Evolutionary conservation across 1,140 invertebrate species (phyloP).

Genomic region (Achatina immaculata): DNA sequence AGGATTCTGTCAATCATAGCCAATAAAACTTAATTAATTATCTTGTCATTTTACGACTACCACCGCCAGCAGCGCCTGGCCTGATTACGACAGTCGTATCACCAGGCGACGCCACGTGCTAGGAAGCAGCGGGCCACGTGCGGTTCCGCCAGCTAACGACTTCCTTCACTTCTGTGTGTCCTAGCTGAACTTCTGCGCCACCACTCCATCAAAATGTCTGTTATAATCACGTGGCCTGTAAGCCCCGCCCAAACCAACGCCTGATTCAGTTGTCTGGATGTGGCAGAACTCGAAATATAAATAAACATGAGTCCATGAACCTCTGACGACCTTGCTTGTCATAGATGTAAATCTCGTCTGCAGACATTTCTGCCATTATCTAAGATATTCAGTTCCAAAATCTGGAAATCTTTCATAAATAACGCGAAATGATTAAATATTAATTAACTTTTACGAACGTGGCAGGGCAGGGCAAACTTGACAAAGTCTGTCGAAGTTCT

Average conservation of each 20-base stretch:
- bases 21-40: conserved; percentile 10
- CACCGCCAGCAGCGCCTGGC: too few relatives aligned
- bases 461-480: too few relatives aligned
- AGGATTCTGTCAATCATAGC: neutral
- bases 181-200: too few relatives aligned
- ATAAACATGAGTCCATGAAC: neutral
- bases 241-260: neutral
- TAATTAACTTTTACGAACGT: neutral
- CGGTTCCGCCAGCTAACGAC: neutral
- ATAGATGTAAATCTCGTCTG: too few relatives aligned
- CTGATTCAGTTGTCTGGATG: neutral
- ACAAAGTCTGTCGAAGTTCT: too few relatives aligned
- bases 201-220: neutral
- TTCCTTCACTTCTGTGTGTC: too few relatives aligned
- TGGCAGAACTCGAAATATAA: neutral
- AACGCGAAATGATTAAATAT: neutral
- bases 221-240: neutral
- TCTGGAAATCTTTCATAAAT: neutral
- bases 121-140: neutral
- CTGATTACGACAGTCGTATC: neutral
- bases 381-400: neutral
- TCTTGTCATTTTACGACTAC: neutral
- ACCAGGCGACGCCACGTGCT: neutral
- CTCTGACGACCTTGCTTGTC: too few relatives aligned
- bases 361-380: too few relatives aligned